phyloP scores from a whole-genome alignment of 2,888 invertebrate species.

The Hartigia nigra region DNA sequence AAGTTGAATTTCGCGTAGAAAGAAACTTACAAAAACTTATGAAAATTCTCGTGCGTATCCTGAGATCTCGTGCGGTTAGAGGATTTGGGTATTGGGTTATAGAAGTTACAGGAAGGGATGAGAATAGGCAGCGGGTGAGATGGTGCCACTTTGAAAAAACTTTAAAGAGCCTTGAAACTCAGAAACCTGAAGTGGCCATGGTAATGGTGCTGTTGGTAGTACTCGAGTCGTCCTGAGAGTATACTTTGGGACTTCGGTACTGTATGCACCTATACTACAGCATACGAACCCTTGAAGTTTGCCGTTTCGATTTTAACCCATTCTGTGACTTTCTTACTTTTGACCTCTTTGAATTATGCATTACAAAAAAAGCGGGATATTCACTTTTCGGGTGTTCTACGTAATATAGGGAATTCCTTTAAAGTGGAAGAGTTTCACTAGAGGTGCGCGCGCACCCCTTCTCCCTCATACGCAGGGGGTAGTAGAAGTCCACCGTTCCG shows the following conservation, averaged over 20 bases:
- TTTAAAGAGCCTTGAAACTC: constrained; percentile 36
- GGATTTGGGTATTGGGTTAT: neutral
- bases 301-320: neutral
- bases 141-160: constrained; percentile 14
- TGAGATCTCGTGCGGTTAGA: neutral
- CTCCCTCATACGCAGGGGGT: neutral
- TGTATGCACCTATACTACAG: neutral
- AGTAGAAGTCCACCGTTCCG: neutral
- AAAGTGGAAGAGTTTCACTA: neutral
- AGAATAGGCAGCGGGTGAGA: neutral
- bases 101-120: neutral
- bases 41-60: neutral
- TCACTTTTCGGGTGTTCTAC: neutral
- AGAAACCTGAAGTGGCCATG: constrained; percentile 39
- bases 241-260: neutral
- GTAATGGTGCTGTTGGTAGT: constrained; percentile 8
- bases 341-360: neutral
- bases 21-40: neutral
- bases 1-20: too few relatives aligned
- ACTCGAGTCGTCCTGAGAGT: constrained; percentile 36
- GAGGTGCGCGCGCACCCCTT: neutral
- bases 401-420: neutral
- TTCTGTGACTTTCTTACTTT: neutral
- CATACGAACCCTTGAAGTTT: neutral
- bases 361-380: neutral